Percentiles rank a stretch among this genome's conserved stretches.
These are phyloP conservation scores for Leptinotarsa peninsularis DNA, from an alignment of 2,888 invertebrate genomes.

Conservation along the genomic window DNA sequence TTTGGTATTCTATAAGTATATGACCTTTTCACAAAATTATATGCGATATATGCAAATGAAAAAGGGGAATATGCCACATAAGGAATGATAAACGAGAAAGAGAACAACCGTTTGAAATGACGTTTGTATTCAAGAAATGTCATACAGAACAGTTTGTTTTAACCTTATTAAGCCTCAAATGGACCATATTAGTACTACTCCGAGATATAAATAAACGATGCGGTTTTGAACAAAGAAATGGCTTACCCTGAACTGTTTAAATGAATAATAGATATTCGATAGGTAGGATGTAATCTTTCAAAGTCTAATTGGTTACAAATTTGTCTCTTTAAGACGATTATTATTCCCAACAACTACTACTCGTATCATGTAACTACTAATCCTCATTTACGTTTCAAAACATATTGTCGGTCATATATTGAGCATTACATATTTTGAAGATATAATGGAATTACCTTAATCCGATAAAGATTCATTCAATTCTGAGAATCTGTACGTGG, in stretches of 20 bases:
- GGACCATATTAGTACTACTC: slow-evolving; percentile 23
- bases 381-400: background rate
- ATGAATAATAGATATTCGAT: background rate
- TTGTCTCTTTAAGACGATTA: background rate
- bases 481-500: too few species aligned
- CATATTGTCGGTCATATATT: background rate
- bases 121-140: slow-evolving; percentile 38
- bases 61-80: background rate
- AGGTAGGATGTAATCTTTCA: background rate
- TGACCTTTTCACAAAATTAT: background rate
- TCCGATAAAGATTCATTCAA: too few species aligned
- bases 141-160: slow-evolving; percentile 39
- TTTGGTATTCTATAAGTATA: background rate
- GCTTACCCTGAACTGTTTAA: background rate
- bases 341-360: background rate
- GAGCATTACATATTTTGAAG: too few species aligned
- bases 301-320: slow-evolving; percentile 3
- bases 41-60: background rate
- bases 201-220: slow-evolving; percentile 3
- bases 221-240: background rate
- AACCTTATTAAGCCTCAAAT: slow-evolving; percentile 36
- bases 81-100: background rate
- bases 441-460: too few species aligned
- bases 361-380: background rate
- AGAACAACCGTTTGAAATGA: slow-evolving; percentile 21